phyloP scores from a whole-genome alignment of 2,888 invertebrate species.

The Philhelius pedissequus region DNA sequence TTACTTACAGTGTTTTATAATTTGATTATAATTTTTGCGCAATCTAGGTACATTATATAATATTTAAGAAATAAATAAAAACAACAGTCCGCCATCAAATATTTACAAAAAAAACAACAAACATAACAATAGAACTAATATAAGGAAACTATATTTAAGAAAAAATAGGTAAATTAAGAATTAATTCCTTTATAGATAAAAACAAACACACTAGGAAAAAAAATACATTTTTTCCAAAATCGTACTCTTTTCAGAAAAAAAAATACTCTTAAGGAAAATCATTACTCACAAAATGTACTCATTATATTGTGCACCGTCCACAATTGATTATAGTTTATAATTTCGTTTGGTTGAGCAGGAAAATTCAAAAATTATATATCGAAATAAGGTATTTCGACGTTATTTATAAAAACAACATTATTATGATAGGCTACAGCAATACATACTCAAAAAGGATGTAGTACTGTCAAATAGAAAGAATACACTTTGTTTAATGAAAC shows the following conservation, averaged over 20 bases:
- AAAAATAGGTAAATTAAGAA: constrained; percentile 9
- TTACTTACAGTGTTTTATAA: background rate
- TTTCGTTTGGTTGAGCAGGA: background rate
- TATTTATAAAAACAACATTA: background rate
- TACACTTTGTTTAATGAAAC: background rate
- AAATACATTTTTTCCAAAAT: background rate
- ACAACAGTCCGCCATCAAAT: constrained; percentile 45
- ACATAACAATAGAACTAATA: constrained; percentile 40
- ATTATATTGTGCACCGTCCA: constrained; percentile 61
- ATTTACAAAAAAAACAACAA: constrained; percentile 27
- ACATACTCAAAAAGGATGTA: background rate
- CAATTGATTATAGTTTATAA: constrained; percentile 20
- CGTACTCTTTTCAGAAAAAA: constrained; percentile 34
- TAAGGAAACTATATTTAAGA: constrained; percentile 30
- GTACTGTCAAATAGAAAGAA: background rate
- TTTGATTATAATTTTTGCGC: background rate
- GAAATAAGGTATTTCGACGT: background rate
- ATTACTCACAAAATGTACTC: constrained; percentile 37
- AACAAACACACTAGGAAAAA: constrained; percentile 12
- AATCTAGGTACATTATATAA: background rate
- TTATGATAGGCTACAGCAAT: background rate
- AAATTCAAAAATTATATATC: background rate
- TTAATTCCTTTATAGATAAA: constrained; percentile 1
- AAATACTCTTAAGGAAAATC: constrained; percentile 16
- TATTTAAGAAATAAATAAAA: background rate